These are phyloP conservation scores for Megaceryle alcyon DNA, from an alignment of 2,797 vertebrate genomes.

Conservation along the genomic window DNA sequence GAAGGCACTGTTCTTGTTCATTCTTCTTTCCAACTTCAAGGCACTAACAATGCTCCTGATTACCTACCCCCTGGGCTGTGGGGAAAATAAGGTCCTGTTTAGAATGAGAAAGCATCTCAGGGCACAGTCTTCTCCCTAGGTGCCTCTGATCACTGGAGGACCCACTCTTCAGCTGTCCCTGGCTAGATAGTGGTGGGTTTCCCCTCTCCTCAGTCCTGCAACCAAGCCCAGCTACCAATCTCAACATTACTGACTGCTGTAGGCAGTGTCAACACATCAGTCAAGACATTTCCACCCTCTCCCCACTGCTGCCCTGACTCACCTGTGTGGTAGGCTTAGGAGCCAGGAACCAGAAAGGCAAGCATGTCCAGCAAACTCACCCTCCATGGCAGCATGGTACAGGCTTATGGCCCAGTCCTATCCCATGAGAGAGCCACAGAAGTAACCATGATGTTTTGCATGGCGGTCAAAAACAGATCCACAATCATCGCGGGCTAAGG, in stretches of 20 bases:
- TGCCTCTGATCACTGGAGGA: neutral
- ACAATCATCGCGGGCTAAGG: fast-evolving
- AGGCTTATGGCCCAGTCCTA: neutral
- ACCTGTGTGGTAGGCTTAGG: neutral
- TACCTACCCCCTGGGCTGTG: neutral
- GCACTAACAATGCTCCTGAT: neutral
- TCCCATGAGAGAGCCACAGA: neutral
- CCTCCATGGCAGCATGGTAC: neutral
- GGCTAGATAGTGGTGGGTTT: fast-evolving
- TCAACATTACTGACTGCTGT: neutral
- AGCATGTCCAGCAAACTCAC: neutral
- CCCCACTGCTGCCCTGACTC: neutral
- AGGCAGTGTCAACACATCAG: neutral
- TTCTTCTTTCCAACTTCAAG: neutral
- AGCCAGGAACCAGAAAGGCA: neutral
- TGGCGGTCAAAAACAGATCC: neutral
- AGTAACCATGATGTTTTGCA: neutral
- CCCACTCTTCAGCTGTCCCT: neutral
- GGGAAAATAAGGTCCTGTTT: neutral
- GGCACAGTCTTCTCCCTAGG: neutral
- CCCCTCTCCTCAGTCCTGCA: neutral
- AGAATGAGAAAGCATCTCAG: neutral
- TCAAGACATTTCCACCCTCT: neutral
- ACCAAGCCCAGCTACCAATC: neutral
- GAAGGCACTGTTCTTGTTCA: neutral